Evolutionary conservation across 1,140 invertebrate species (phyloP), one percentile per base, ranked within the genome.

Genomic region (Cherax destructor): DNA sequence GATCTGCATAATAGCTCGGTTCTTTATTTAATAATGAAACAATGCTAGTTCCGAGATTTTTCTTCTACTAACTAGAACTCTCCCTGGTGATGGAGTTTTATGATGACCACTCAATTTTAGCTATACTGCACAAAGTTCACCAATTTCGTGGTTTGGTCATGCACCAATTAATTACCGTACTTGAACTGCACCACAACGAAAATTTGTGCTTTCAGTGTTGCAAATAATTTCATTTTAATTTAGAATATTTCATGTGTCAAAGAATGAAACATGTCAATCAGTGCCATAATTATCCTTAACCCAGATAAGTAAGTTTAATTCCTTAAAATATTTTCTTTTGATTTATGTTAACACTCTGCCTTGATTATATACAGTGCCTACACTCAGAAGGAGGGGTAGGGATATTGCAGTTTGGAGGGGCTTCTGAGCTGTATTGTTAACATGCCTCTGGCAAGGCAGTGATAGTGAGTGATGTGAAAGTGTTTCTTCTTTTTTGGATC

Each of bases 261-360:
- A 74, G 16, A 30, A n/a, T 30, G 5, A 4, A 7, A 74, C 9
- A 56, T 56, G 52, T 56, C 52, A 56, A 56, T 56, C 52, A 56
- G 13, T 74, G 30, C 69, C 69, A 74, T 30, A 74, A 74, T 74
- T 74, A 74, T 30, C 69, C 69, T 30, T 74, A 74, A 74, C 69
- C 69, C 69, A 74, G 69, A 74, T 30, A 74, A 41, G 13, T 69
- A 18, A 21, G 21, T 21, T 74, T n/a, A 30, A 74, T 30, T 30
- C 7, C 30, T 7, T 30, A 30, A n/a, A 21, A 74, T 7, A 74
- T n/a, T 74, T 74, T 30, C 9, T 74, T 74, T 74, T 74, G 69
- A 74, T 74, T 74, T 74, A 21, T 30, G 11, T 74, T 74, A 41
- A 30, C 30, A 74, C 7, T 30, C n/a, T 7, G 24, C 24, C 3